Base-by-base conservation (phyloP, 2,888 invertebrate species). In the Pinctada fucata region DNA sequence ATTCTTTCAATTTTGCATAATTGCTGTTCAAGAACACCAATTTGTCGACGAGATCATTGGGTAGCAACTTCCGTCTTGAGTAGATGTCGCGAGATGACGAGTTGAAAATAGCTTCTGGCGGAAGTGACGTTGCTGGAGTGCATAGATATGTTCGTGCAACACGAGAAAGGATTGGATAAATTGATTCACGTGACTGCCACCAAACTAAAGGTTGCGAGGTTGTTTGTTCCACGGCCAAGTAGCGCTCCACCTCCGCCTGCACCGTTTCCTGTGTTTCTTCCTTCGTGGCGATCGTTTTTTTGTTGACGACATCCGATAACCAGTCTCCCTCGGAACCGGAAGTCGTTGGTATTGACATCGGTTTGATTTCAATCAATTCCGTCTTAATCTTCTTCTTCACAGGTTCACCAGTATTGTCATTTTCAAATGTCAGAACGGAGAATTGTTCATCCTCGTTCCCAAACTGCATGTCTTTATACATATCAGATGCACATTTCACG, bases 291-390 rank as follows among this genome's bases (percentile, higher is more conserved):
- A 45, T 65, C 3, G 75, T 67, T 63, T 76, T 75, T 64, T 80
- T 80, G 45, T 77, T 76, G 6, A 84, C 80, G 1, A 85, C 85
- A 75, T 85, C 85, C 10, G 84, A 82, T 51, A 85, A 65, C 85
- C 85, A 85, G 49, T 80, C 80, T n/a, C 69, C 52, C 50, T 47
- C 66, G 50, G 10, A 6, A 49, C 50, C 48, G 5, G 31, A 50
- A 47, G 48, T 68, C 73, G 47, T 16, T 31, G 45, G 3, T 31
- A 31, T 31, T 31, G 31, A 31, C 52, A 3, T 45, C 51, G 65
- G 13, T 49, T 8, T 16, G 72, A 50, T 13, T 63, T 70, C 65
- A 31, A 58, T 13, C 58, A 58, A 6, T 13, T 58, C 58, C 13
- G 31, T n/a, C 50, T 74, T 74, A n/a, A 66, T n/a, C 16, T 74